A percentile compares a stretch with the other conserved stretches of the same genome.
phyloP scores from a whole-genome alignment of 2,113 vertebrate species.

The Protobothrops mucrosquamatus region DNA sequence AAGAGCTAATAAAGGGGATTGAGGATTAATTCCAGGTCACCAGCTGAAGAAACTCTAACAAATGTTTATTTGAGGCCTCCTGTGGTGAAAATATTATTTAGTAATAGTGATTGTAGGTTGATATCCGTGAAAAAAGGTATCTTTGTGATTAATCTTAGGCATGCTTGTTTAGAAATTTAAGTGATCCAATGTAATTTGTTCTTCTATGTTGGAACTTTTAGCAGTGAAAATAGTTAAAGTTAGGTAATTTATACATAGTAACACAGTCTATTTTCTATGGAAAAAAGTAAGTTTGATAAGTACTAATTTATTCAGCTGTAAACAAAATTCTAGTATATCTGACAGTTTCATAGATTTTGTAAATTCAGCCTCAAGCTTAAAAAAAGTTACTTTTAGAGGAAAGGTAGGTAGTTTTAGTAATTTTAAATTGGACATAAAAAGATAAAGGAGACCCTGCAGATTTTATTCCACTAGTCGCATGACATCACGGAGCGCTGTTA shows the following conservation, averaged over 20 bases:
- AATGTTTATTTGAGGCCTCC: not conserved
- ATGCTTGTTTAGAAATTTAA: not conserved
- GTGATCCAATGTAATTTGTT: not conserved
- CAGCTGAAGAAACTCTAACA: not conserved
- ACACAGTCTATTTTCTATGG: not conserved
- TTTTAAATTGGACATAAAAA: not conserved
- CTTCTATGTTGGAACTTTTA: not conserved
- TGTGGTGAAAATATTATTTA: not conserved
- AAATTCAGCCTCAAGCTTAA: not conserved
- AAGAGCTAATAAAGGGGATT: not conserved
- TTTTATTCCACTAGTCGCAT: not conserved
- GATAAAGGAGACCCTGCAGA: not conserved
- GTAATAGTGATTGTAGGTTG: not conserved
- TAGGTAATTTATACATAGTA: not conserved
- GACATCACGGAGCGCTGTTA: not conserved
- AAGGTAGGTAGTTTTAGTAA: not conserved
- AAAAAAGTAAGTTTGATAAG: not conserved
- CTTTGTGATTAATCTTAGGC: not conserved
- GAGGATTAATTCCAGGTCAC: not conserved
- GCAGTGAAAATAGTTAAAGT: not conserved
- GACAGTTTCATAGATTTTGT: not conserved
- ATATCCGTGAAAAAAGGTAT: not conserved
- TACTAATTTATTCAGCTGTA: not conserved
- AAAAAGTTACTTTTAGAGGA: not conserved
- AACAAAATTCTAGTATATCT: not conserved